Evolutionary conservation across 2,113 vertebrate genomes (phyloP).

Genomic region (Oryzias javanicus): DNA sequence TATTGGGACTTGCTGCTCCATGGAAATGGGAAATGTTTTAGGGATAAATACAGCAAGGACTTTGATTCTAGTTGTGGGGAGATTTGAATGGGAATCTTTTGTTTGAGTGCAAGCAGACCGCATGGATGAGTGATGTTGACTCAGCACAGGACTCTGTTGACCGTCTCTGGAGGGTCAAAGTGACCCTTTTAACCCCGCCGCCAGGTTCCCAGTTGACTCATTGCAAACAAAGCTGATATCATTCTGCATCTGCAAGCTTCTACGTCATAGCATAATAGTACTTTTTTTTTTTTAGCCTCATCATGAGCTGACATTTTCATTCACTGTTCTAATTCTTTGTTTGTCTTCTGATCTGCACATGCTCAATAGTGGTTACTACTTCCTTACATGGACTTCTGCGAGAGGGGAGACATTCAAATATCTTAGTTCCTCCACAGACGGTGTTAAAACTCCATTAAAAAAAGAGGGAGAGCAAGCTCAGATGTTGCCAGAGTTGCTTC

Average conservation of each 20-base stretch:
- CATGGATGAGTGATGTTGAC: slow-evolving; percentile 41
- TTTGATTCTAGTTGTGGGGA: background rate
- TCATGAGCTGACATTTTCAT: no score
- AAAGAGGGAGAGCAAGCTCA: slow-evolving; percentile 27
- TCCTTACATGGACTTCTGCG: slow-evolving; percentile 65
- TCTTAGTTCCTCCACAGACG: slow-evolving; percentile 43
- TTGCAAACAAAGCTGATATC: slow-evolving; percentile 26
- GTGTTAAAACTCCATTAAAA: slow-evolving; percentile 32
- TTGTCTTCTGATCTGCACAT: slow-evolving; percentile 4
- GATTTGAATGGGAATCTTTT: slow-evolving; percentile 5
- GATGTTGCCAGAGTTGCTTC: slow-evolving; percentile 36
- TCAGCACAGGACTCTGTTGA: slow-evolving; percentile 30
- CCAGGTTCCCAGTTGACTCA: slow-evolving; percentile 10
- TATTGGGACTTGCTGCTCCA: no score
- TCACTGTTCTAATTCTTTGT: background rate
- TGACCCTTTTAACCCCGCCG: slow-evolving; percentile 32
- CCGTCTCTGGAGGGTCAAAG: slow-evolving; percentile 33
- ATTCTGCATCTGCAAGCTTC: background rate
- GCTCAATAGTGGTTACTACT: slow-evolving; percentile 41
- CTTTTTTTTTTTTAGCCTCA: no score
- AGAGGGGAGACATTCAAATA: slow-evolving; percentile 51
- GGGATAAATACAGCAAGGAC: background rate
- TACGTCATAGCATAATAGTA: no score
- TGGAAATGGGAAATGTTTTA: no score
- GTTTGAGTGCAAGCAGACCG: slow-evolving; percentile 6